Base-by-base conservation (phyloP, 1,140 invertebrate genomes). In the Cyclargus thomasi region DNA sequence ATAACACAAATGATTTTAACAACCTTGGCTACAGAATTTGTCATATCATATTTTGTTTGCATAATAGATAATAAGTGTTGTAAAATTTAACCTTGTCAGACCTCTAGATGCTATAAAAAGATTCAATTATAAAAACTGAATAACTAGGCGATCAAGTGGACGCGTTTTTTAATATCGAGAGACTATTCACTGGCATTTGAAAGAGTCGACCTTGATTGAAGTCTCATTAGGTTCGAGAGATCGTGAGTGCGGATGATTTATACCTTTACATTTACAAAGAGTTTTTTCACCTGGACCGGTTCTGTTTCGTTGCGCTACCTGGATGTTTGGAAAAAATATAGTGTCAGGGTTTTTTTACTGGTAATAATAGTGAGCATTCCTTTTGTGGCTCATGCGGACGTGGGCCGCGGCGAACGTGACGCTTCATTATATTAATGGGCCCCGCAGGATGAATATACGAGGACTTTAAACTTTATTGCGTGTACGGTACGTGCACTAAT, bases 331-430 rank as follows among this genome's bases (percentile, higher is more conserved):
- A 85, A 87, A 86, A 83, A 87, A 82, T 78, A 80, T 80, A 81
- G 80, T 83, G 83, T 88, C 79, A 85, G 81, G 73, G 78, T 85
- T 87, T 83, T 29, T 87, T 85, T 77, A 74, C 82, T 85, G 84
- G 82, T 87, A 90, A 88, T 90, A 90, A 90, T 88, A 87, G 70
- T 81, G 80, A 84, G 77, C 85, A 90, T 90, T 88, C 83, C 83
- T 87, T 87, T 87, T 87, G 81, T 86, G 79, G 82, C 78, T 77
- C 81, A 86, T 77, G 83, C 83, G 85, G 83, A 87, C 83, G 80
- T 85, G 80, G 80, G 67, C 64, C 75, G 76, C 73, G 75, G 72
- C 76, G 74, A 78, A 87, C 85, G 85, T 89, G 86, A 88, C 75
- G 79, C 84, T 83, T 88, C 83, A 86, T 88, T 86, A 86, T 86